Base-by-base conservation (phyloP, 2,113 vertebrate species). In the Tachysurus vachellii region DNA sequence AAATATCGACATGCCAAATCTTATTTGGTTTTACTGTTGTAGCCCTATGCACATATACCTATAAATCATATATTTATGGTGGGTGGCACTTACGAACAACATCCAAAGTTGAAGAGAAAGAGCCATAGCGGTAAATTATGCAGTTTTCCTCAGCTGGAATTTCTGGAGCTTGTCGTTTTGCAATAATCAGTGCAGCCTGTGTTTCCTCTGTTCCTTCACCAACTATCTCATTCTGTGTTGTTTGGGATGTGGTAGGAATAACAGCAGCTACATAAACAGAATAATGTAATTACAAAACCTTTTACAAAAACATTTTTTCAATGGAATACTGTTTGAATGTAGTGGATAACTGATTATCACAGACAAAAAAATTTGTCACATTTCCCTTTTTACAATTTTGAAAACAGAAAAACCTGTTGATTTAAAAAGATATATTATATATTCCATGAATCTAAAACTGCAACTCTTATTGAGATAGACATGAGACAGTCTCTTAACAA, bases 111-210 rank as follows among this genome's bases (percentile, higher is more conserved):
- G 96, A 95, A 87, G 96, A 92, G 59, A 96, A 96, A 85, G 96
- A 97, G 91, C 98, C 97, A 0, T 98, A 99, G 90, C 97, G 96
- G 93, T 97, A 97, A 13, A 97, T 91, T 76, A 94, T 87, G 85
- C 98, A 99, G 91, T 92, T 93, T 47, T 91, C 86, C 16, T 92
- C 91, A 4, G 75, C 89, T 17, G 93, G 88, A 53, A 95, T 90
- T 64, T 93, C 90, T 3, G 95, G 93, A 0, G 92, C 97, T 88
- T 98, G 97, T 88, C 97, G 95, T 90, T 98, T 98, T 61, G 93
- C 96, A 92, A 99, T 91, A 17, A 94, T 83, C 23, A 97, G 86
- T 0, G 93, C 82, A 57, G 91, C 94, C 2, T 93, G 93, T 8
- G 91, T 90, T 62, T 89, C 61, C 85, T 91, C 93, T 73, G 90